Percentiles rank a stretch among this genome's conserved stretches.
These are phyloP conservation scores for Gadopsis bispinosus DNA, from an alignment of 2,797 vertebrate species.

Conservation along the genomic window DNA sequence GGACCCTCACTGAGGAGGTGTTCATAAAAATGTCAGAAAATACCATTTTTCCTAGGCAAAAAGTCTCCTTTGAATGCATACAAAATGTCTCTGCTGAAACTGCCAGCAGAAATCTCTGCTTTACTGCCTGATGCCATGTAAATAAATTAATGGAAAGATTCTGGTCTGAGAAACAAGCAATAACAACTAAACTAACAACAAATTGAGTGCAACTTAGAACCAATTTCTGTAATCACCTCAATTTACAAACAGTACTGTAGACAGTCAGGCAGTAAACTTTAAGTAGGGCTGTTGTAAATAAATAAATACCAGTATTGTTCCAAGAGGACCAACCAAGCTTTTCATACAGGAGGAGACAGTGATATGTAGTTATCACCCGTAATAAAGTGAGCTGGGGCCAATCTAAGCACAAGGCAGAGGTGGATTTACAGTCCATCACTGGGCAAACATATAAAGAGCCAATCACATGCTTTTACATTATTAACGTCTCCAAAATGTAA, in stretches of 20 bases:
- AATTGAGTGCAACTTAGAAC: not conserved
- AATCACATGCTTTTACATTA: conserved; percentile 30
- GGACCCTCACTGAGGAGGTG: conserved; percentile 6
- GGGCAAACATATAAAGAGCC: conserved; percentile 31
- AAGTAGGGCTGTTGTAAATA: not conserved
- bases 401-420: conserved; percentile 1
- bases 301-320: not conserved
- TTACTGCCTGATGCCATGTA: not conserved
- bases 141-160: not conserved
- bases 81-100: conserved; percentile 3
- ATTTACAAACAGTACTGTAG: not conserved
- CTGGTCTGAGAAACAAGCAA: not conserved
- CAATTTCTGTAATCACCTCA: not conserved
- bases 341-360: conserved; percentile 7
- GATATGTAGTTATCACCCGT: conserved; percentile 13
- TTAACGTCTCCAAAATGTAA: conserved; percentile 29
- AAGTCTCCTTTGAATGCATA: not conserved
- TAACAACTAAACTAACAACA: not conserved
- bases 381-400: conserved; percentile 20
- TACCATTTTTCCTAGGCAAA: not conserved
- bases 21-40: conserved; percentile 34
- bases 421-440: conserved; percentile 19
- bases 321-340: not conserved
- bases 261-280: not conserved
- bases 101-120: not conserved